Conservation (phyloP, 2,888 invertebrate genomes). For the Aphrophora alni region DNA sequence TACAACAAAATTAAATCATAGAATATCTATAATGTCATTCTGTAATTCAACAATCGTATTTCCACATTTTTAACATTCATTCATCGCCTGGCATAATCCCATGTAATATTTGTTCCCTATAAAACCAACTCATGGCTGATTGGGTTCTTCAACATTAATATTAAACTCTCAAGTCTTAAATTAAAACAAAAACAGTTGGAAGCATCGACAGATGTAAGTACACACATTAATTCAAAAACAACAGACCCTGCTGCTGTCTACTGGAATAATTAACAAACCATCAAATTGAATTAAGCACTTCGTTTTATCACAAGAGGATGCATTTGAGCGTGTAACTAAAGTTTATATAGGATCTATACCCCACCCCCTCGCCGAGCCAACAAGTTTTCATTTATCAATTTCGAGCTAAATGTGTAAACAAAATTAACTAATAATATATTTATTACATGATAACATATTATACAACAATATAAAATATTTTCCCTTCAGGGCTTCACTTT, state of each 20-base stretch:
- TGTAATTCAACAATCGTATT: no score
- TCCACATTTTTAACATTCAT: no score
- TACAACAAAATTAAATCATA: no score
- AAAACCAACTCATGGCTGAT: not conserved
- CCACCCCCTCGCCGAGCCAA: not conserved
- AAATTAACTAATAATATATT: no score
- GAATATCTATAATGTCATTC: no score
- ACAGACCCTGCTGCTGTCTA: not conserved
- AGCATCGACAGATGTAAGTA: not conserved
- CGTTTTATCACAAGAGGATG: not conserved
- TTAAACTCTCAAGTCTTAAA: not conserved
- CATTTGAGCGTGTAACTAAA: not conserved
- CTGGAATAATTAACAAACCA: not conserved
- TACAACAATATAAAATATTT: no score
- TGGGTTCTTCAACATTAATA: not conserved
- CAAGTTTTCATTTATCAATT: no score
- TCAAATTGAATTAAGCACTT: not conserved
- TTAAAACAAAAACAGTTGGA: not conserved
- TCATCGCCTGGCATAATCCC: no score
- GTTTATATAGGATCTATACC: not conserved
- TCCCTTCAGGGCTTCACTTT: no score
- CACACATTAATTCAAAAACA: constrained; percentile 5
- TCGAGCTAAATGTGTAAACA: no score
- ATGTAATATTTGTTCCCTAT: no score
- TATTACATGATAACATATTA: no score